phyloP scores from a whole-genome alignment of 1,140 invertebrate species.

The Leptinotarsa defecta region DNA sequence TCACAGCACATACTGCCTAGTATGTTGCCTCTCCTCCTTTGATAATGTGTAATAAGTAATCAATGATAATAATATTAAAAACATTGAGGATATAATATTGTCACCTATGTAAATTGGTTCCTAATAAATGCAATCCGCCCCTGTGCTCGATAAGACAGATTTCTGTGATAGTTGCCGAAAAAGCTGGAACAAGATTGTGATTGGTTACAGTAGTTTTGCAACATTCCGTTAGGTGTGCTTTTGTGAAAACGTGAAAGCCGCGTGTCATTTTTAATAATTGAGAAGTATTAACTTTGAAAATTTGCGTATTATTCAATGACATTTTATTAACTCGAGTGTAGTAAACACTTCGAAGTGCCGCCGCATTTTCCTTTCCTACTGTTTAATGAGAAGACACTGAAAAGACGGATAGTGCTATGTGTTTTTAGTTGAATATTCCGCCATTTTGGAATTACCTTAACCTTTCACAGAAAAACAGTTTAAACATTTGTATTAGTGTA shows the following conservation, averaged over 20 bases:
- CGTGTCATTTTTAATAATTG: conserved; percentile 56
- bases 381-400: conserved; percentile 17
- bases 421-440: conserved; percentile 56
- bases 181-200: background rate
- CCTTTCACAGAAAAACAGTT: conserved; percentile 53
- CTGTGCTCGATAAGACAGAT: background rate
- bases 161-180: background rate
- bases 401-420: conserved; percentile 40
- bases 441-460: conserved; percentile 57
- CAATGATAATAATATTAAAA: no score
- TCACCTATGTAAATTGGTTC: no score
- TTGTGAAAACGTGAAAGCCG: conserved; percentile 56
- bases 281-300: conserved; percentile 46
- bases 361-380: conserved; percentile 14
- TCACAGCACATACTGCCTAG: no score
- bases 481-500: conserved; percentile 34
- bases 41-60: no score
- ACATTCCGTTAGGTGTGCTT: conserved; percentile 48
- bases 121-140: no score
- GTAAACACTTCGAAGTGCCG: conserved; percentile 21
- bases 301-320: conserved; percentile 43
- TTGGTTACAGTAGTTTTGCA: conserved; percentile 32
- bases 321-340: conserved; percentile 41
- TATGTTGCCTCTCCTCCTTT: no score
- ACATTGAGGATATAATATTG: no score